Conservation (phyloP, 2,113 vertebrate genomes). For the Cryptotis parvus region DNA sequence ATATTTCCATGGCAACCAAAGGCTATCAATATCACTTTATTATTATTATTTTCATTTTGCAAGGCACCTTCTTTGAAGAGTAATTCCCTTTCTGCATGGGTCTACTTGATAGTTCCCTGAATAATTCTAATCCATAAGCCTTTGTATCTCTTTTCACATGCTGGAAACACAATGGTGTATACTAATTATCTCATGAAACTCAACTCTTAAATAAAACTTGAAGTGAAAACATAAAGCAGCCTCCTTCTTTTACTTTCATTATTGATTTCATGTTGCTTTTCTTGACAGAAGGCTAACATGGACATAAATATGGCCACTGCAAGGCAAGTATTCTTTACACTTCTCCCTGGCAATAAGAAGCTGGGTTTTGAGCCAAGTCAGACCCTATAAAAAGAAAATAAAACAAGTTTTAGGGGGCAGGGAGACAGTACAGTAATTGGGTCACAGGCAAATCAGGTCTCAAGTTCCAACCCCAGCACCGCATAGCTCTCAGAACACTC, state of each 20-base stretch:
- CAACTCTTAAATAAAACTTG: slow-evolving; percentile 55
- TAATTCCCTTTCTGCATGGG: slow-evolving; percentile 44
- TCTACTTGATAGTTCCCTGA: slow-evolving; percentile 55
- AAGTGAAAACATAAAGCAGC: slow-evolving; percentile 21
- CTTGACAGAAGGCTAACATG: background rate
- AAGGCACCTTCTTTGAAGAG: slow-evolving; percentile 50
- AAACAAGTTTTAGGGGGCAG: background rate
- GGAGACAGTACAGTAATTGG: no score
- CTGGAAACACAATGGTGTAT: slow-evolving; percentile 49
- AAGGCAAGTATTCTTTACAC: background rate
- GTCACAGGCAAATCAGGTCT: no score
- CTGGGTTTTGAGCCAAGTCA: background rate
- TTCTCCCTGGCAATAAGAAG: background rate
- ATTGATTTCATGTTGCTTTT: background rate
- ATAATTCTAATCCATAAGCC: background rate
- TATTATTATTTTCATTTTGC: slow-evolving; percentile 70
- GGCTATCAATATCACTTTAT: slow-evolving; percentile 62
- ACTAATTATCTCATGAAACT: slow-evolving; percentile 67
- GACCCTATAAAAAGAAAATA: background rate
- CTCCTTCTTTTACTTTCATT: background rate
- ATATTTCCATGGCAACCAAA: slow-evolving; percentile 75
- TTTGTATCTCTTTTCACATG: slow-evolving; percentile 14
- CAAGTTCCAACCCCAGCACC: no score
- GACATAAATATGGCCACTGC: background rate
- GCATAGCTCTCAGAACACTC: no score